These are phyloP conservation scores for Danaus plexippus DNA, from an alignment of 1,140 invertebrate genomes.

Conservation along the genomic window DNA sequence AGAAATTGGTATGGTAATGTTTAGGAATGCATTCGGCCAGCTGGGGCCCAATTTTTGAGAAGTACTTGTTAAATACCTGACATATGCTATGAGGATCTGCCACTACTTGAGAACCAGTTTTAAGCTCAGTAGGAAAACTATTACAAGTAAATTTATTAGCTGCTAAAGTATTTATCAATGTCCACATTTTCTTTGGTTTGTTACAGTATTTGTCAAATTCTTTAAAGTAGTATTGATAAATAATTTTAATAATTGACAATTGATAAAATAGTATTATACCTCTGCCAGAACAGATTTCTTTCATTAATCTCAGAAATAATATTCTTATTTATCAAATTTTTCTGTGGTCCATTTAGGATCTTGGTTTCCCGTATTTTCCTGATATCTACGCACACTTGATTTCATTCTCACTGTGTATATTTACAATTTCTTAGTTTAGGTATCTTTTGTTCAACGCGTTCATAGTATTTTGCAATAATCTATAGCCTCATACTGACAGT, in stretches of 20 bases:
- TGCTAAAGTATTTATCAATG: neutral
- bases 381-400: too few relatives aligned
- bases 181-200: slow-evolving; percentile 6
- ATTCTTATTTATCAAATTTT: slow-evolving; percentile 1
- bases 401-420: slow-evolving; percentile 3
- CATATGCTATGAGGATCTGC: slow-evolving; percentile 1
- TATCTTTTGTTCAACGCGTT: too few relatives aligned
- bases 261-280: too few relatives aligned
- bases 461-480: too few relatives aligned
- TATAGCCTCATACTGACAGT: too few relatives aligned
- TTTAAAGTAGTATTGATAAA: too few relatives aligned
- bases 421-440: neutral
- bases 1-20: slow-evolving; percentile 3
- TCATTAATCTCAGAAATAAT: too few relatives aligned
- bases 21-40: neutral
- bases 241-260: too few relatives aligned
- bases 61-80: slow-evolving; percentile 5
- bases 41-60: slow-evolving; percentile 1
- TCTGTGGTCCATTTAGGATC: slow-evolving; percentile 4
- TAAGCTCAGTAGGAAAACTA: neutral
- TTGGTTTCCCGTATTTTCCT: slow-evolving; percentile 2
- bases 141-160: slow-evolving; percentile 4
- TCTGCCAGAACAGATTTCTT: too few relatives aligned
- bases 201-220: too few relatives aligned
- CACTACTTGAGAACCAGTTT: neutral